phyloP scores from a whole-genome alignment of 2,113 vertebrate genomes.

The Sander lucioperca region DNA sequence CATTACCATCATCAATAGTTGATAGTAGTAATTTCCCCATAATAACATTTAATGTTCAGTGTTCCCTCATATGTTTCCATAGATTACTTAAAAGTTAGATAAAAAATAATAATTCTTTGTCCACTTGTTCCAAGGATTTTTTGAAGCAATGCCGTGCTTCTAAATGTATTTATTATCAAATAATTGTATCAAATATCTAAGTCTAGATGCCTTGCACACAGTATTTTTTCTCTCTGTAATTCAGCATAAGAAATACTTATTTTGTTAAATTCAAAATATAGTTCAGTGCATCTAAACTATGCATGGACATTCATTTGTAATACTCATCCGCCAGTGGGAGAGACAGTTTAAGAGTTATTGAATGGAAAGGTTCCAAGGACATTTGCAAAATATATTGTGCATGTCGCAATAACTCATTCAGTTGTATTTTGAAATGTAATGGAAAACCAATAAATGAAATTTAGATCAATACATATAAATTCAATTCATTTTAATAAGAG shows the following conservation, averaged over 20 bases:
- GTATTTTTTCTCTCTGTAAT: not conserved
- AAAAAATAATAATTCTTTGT: not conserved
- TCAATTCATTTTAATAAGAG: constrained; percentile 6
- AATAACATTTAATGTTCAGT: not conserved
- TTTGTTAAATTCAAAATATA: not conserved
- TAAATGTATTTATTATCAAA: not conserved
- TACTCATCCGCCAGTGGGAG: not conserved
- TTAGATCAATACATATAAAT: constrained; percentile 30
- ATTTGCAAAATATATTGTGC: constrained; percentile 7
- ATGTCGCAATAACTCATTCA: constrained; percentile 7
- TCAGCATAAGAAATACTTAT: not conserved
- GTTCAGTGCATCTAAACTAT: too few species aligned
- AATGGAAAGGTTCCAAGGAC: constrained; percentile 37
- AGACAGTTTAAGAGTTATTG: not conserved
- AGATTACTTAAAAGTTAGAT: not conserved
- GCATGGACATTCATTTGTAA: not conserved
- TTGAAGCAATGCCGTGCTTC: not conserved
- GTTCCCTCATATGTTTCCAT: not conserved
- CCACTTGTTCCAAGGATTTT: not conserved
- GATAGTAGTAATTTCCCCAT: too few species aligned
- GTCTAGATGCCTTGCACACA: not conserved
- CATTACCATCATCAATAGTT: not conserved
- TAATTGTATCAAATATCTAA: not conserved
- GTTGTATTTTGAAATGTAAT: not conserved
- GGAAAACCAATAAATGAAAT: constrained; percentile 13